phyloP scores from a whole-genome alignment of 1,140 invertebrate genomes.

The Goniozus legneri region DNA sequence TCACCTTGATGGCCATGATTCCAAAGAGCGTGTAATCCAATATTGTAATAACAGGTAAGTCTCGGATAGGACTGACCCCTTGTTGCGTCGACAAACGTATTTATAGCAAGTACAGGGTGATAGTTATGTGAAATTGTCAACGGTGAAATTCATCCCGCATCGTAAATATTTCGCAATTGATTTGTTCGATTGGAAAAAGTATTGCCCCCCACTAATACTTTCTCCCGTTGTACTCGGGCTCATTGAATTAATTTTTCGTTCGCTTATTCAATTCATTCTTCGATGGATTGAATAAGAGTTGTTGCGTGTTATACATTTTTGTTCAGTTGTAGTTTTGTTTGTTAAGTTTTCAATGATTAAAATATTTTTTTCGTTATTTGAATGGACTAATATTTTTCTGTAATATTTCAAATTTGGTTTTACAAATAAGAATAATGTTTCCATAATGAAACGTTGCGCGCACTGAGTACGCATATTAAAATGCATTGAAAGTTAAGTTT shows the following conservation, averaged over 20 bases:
- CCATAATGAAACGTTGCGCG: no score
- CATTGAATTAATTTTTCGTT: background rate
- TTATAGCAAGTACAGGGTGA: constrained; percentile 42
- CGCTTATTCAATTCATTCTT: background rate
- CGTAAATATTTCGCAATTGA: constrained; percentile 26
- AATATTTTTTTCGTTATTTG: no score
- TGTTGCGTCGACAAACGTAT: constrained; percentile 39
- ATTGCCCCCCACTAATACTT: constrained; percentile 16
- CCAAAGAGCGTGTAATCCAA: constrained; percentile 8
- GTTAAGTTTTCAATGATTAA: background rate
- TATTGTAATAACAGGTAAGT: constrained; percentile 22
- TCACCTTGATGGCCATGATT: constrained; percentile 44
- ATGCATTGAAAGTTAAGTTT: no score
- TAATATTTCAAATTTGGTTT: no score
- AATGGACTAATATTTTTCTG: no score
- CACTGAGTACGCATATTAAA: no score
- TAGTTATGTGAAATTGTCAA: constrained; percentile 6
- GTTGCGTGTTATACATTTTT: background rate
- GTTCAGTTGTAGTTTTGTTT: background rate
- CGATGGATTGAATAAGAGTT: background rate
- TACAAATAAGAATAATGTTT: no score
- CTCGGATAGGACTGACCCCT: constrained; percentile 41
- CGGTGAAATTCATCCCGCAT: constrained; percentile 31
- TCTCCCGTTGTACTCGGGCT: constrained; percentile 1
- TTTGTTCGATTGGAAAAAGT: constrained; percentile 31